Conservation (phyloP, 2,888 invertebrate species). For the Tolmerus cingulatus region DNA sequence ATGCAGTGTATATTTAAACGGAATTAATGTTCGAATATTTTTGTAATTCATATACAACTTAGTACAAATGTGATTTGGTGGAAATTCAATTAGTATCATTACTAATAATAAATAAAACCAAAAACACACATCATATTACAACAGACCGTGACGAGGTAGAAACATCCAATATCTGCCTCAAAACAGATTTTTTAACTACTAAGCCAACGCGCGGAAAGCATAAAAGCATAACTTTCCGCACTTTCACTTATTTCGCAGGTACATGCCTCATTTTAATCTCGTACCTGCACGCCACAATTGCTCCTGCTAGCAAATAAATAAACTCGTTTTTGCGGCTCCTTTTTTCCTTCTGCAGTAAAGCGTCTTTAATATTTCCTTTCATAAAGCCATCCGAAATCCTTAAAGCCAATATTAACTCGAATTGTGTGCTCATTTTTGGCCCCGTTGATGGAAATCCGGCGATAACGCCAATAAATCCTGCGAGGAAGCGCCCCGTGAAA, state of each 20-base stretch:
- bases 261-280: neutral
- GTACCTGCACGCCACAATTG: too few relatives aligned
- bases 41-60: neutral
- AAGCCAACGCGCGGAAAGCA: neutral
- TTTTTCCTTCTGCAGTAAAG: neutral
- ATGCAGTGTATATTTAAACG: too few relatives aligned
- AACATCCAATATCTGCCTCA: neutral
- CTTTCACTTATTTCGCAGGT: neutral
- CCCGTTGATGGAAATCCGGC: neutral
- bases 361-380: neutral
- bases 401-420: neutral
- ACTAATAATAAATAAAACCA: neutral
- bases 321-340: neutral
- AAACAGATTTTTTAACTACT: neutral
- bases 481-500: neutral
- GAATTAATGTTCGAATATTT: too few relatives aligned
- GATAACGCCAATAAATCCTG: neutral
- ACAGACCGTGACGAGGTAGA: neutral
- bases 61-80: neutral
- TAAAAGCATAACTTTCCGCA: neutral
- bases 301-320: neutral
- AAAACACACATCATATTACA: neutral
- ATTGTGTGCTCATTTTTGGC: neutral
- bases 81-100: neutral
- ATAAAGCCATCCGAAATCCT: neutral